Conservation (phyloP, 2,888 invertebrate species). For the Mesopsocus fuscifrons region DNA sequence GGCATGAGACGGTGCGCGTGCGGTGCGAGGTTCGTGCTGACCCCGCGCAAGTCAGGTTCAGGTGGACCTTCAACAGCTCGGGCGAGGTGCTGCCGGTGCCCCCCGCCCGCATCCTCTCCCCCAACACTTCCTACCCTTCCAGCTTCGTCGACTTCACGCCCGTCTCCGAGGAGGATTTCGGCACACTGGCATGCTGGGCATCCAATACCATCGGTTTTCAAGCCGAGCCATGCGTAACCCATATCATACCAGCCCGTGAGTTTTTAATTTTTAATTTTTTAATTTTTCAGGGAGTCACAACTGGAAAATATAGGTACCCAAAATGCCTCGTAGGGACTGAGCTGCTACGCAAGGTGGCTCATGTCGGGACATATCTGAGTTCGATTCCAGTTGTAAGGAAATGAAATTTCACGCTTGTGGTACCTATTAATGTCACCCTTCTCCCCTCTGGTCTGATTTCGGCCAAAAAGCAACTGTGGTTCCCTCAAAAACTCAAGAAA, state of each 20-base stretch:
- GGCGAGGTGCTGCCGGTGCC: constrained; percentile 53
- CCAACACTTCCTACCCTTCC: constrained; percentile 26
- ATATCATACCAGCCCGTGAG: constrained; percentile 64
- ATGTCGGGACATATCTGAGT: too few species aligned
- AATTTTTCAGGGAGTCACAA: not conserved
- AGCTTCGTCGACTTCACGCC: constrained; percentile 37
- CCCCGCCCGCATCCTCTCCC: constrained; percentile 32
- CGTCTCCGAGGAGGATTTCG: constrained; percentile 41
- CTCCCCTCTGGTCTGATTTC: too few species aligned
- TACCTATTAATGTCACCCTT: too few species aligned
- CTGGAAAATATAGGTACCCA: too few species aligned
- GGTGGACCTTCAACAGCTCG: constrained; percentile 71
- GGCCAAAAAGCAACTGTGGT: too few species aligned
- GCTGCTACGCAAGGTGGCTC: too few species aligned
- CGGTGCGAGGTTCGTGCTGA: constrained; percentile 69
- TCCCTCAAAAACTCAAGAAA: too few species aligned
- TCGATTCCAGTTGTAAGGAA: too few species aligned
- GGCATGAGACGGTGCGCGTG: constrained; percentile 50
- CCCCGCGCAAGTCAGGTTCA: constrained; percentile 51
- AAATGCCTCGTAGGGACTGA: too few species aligned
- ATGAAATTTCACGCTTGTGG: too few species aligned
- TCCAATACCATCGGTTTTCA: constrained; percentile 68
- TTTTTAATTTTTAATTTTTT: constrained; percentile 16
- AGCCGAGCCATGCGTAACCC: constrained; percentile 59
- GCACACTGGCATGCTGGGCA: constrained; percentile 76